A percentile compares a stretch with the other conserved stretches of the same genome.
phyloP scores from a whole-genome alignment of 2,113 vertebrate genomes.

The Chunga burmeisteri region DNA sequence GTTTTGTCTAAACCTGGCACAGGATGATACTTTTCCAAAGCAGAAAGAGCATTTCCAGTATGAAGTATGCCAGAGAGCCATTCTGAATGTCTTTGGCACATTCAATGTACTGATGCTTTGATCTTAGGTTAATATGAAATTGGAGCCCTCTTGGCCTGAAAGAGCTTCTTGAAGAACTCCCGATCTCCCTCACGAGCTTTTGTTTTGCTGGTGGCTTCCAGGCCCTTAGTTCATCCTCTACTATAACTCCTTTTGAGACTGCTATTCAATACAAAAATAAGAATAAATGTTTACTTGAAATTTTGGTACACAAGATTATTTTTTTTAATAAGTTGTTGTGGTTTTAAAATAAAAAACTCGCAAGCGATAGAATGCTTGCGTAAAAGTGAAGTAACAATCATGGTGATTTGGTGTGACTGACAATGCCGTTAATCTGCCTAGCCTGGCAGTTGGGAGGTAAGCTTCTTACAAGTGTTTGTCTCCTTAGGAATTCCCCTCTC shows the following conservation, averaged over 20 bases:
- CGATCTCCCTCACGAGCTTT: neutral
- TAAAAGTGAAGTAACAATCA: neutral
- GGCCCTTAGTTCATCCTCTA: neutral
- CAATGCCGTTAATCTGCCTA: neutral
- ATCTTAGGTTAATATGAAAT: neutral
- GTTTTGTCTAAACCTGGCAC: neutral
- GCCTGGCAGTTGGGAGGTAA: neutral
- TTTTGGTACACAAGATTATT: neutral
- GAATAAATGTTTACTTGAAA: neutral
- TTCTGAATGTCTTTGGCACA: neutral
- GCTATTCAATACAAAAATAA: neutral
- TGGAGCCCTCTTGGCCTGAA: neutral
- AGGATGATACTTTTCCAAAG: neutral
- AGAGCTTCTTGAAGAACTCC: neutral
- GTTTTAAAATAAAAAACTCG: neutral
- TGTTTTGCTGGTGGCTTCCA: neutral
- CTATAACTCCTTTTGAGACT: neutral
- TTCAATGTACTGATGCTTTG: neutral
- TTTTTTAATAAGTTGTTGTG: neutral
- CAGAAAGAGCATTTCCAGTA: neutral
- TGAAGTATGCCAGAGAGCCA: neutral
- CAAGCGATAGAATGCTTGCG: neutral
- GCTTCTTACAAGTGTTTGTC: slow-evolving; percentile 24
- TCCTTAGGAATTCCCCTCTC: slow-evolving; percentile 43
- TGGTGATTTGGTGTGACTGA: slow-evolving; percentile 1